A percentile compares a stretch with the other conserved stretches of the same genome.
These are phyloP conservation scores for Nasonia longicornis DNA, from an alignment of 1,140 invertebrate genomes.

Conservation along the genomic window DNA sequence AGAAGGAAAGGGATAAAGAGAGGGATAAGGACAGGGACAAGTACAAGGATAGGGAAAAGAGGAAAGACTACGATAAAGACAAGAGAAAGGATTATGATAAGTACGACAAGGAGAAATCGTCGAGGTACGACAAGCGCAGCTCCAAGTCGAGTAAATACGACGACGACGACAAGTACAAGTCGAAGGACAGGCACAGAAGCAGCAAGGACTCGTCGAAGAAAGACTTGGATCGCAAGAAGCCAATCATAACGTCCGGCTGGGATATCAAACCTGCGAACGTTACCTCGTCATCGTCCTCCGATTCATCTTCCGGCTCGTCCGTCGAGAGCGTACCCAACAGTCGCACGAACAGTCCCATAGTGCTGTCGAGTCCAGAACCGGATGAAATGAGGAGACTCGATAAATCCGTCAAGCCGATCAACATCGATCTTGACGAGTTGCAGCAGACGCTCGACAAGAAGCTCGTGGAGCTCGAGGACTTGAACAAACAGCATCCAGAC, in stretches of 20 bases:
- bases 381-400: background rate
- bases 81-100: constrained; percentile 21
- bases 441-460: constrained; percentile 43
- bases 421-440: constrained; percentile 38
- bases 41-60: constrained; percentile 12
- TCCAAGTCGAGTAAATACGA: constrained; percentile 36
- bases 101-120: constrained; percentile 47
- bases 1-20: constrained; percentile 29
- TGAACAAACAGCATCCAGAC: constrained; percentile 46
- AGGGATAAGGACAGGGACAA: constrained; percentile 37
- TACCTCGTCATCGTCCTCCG: background rate
- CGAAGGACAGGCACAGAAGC: constrained; percentile 32
- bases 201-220: constrained; percentile 16
- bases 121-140: constrained; percentile 24
- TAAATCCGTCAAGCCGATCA: constrained; percentile 23
- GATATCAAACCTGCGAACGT: constrained; percentile 40
- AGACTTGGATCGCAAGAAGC: constrained; percentile 6
- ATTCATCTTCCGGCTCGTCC: background rate
- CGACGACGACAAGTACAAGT: constrained; percentile 19
- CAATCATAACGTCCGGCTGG: constrained; percentile 16
- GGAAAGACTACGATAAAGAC: constrained; percentile 9
- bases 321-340: background rate
- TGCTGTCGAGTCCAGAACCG: background rate
- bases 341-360: background rate
- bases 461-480: constrained; percentile 45